A percentile compares a stretch with the other conserved stretches of the same genome.
Conservation (phyloP, 2,113 vertebrate genomes). For the Austrofundulus limnaeus region DNA sequence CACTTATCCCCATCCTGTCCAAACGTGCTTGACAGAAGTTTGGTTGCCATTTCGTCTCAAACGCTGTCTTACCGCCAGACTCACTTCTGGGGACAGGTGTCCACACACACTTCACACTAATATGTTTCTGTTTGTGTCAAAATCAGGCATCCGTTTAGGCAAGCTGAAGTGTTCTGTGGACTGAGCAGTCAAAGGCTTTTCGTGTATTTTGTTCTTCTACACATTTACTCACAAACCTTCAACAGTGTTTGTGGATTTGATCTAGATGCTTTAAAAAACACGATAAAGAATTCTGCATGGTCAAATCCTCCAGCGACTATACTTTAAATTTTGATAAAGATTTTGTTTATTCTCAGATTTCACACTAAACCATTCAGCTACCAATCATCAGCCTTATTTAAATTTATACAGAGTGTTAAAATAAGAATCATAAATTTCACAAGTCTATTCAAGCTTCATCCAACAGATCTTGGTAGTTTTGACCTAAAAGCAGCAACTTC, state of each 20-base stretch:
- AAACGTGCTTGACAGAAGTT: slow-evolving; percentile 66
- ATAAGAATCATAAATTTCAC: neutral
- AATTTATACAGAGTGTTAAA: neutral
- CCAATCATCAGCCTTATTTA: neutral
- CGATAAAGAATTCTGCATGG: neutral
- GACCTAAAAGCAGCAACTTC: neutral
- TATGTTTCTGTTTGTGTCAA: slow-evolving; percentile 36
- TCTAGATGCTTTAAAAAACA: neutral
- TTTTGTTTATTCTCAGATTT: too few relatives aligned
- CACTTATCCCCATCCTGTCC: slow-evolving; percentile 62
- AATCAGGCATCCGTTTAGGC: slow-evolving; percentile 53
- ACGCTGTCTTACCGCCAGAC: slow-evolving; percentile 59
- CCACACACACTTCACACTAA: slow-evolving; percentile 40
- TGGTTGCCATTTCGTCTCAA: slow-evolving; percentile 49
- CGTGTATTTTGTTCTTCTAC: neutral
- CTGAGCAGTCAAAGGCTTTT: neutral
- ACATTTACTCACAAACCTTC: neutral
- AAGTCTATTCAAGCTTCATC: neutral
- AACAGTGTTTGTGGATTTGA: neutral
- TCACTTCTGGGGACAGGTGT: slow-evolving; percentile 67
- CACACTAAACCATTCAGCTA: too few relatives aligned
- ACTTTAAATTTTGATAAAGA: too few relatives aligned
- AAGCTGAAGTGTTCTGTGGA: slow-evolving; percentile 24
- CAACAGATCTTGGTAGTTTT: neutral
- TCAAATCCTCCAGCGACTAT: too few relatives aligned